Conservation (phyloP, 2,888 invertebrate species). For the Uropetala carovei region DNA sequence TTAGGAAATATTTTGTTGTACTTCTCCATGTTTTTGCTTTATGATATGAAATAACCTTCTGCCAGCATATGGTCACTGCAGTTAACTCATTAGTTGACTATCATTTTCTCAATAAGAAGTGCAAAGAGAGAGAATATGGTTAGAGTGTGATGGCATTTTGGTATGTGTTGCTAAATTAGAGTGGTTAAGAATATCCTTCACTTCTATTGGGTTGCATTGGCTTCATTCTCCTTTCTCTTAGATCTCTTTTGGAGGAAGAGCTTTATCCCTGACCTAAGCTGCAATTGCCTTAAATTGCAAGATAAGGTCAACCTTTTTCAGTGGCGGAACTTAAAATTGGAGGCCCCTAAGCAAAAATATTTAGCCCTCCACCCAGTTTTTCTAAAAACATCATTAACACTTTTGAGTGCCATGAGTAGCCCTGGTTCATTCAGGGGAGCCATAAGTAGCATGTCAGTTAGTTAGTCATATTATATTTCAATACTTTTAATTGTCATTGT, state of each 20-base stretch:
- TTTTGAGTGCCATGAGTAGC: no score
- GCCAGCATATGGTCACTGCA: constrained; percentile 26
- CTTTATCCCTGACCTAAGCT: not conserved
- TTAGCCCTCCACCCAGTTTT: no score
- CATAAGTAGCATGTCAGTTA: no score
- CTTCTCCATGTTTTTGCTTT: constrained; percentile 17
- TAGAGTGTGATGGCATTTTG: constrained; percentile 34
- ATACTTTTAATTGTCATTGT: no score
- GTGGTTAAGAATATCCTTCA: not conserved
- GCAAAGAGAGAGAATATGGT: constrained; percentile 15
- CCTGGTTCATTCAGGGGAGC: no score
- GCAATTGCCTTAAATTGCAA: not conserved
- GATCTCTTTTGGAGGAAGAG: constrained; percentile 15
- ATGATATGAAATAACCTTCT: constrained; percentile 48
- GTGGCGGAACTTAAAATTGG: no score
- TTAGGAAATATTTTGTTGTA: constrained; percentile 55
- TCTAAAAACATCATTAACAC: no score
- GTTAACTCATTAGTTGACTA: constrained; percentile 21
- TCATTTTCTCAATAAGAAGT: constrained; percentile 35
- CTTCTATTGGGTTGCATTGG: constrained; percentile 19
- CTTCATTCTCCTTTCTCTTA: not conserved
- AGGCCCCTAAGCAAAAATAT: no score
- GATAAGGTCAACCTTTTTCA: no score
- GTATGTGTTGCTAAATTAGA: not conserved
- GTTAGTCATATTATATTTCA: no score